Conservation (phyloP, 2,888 invertebrate species). For the Volucella inanis region DNA sequence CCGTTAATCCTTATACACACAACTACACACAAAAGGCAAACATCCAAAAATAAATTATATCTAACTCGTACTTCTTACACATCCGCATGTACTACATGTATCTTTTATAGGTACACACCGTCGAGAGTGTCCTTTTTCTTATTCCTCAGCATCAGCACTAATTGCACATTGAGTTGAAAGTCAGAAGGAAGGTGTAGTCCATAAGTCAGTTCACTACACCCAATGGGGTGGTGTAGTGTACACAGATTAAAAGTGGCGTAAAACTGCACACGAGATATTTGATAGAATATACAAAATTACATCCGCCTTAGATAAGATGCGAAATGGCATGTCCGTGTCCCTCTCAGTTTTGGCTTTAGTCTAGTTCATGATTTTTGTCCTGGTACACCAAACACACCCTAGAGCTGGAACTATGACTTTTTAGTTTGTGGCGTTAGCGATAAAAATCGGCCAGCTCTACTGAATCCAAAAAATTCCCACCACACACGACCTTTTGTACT, state of each 20-base stretch:
- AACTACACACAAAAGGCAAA: slow-evolving; percentile 22
- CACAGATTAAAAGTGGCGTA: slow-evolving; percentile 12
- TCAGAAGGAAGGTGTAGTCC: background rate
- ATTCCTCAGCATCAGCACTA: slow-evolving; percentile 54
- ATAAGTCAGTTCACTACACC: too few relatives aligned
- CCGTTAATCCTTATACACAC: slow-evolving; percentile 34
- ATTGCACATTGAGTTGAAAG: slow-evolving; percentile 46
- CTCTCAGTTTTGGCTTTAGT: background rate
- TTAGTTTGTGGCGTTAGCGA: slow-evolving; percentile 44
- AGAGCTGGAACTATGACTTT: slow-evolving; percentile 55
- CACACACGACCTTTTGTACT: slow-evolving; percentile 16
- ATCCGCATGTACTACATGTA: too few relatives aligned
- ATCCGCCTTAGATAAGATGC: slow-evolving; percentile 57
- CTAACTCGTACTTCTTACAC: too few relatives aligned
- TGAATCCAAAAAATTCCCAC: slow-evolving; percentile 58
- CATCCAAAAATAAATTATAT: slow-evolving; percentile 53
- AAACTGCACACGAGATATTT: slow-evolving; percentile 63
- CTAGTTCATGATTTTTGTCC: background rate
- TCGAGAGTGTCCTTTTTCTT: slow-evolving; percentile 60
- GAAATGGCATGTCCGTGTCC: slow-evolving; percentile 3
- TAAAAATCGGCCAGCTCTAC: slow-evolving; percentile 56
- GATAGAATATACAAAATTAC: slow-evolving; percentile 71
- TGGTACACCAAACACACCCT: slow-evolving; percentile 8
- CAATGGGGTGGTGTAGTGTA: background rate
- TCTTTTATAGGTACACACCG: background rate